Evolutionary conservation across 1,140 invertebrate genomes (phyloP).

Genomic region (Melipona quadrifasciata): DNA sequence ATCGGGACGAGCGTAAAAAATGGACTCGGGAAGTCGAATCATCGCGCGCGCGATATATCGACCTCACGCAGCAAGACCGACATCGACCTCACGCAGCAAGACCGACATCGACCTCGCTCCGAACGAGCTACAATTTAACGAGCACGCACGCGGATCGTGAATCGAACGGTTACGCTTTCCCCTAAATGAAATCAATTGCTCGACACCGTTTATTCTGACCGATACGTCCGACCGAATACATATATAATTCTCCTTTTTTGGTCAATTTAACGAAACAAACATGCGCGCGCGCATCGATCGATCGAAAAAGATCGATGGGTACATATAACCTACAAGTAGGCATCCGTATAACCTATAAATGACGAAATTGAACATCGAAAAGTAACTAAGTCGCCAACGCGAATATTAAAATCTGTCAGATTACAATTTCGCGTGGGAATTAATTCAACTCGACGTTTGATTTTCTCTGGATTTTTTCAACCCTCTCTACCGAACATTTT

Average conservation of each 20-base stretch:
- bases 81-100: background rate
- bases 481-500: background rate
- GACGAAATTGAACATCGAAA: background rate
- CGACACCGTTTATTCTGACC: background rate
- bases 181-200: constrained; percentile 7
- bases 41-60: background rate
- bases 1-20: constrained; percentile 10
- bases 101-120: background rate
- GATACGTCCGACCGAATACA: no score
- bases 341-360: background rate
- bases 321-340: background rate
- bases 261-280: background rate
- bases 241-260: background rate
- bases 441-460: background rate
- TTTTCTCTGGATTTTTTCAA: background rate
- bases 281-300: background rate
- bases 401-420: background rate
- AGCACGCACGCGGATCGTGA: background rate
- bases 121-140: background rate
- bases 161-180: constrained; percentile 4
- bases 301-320: background rate
- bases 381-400: background rate
- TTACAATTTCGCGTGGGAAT: background rate
- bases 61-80: background rate
- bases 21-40: background rate